Conservation (phyloP, 1,140 invertebrate species). For the Euborellia annulipes region DNA sequence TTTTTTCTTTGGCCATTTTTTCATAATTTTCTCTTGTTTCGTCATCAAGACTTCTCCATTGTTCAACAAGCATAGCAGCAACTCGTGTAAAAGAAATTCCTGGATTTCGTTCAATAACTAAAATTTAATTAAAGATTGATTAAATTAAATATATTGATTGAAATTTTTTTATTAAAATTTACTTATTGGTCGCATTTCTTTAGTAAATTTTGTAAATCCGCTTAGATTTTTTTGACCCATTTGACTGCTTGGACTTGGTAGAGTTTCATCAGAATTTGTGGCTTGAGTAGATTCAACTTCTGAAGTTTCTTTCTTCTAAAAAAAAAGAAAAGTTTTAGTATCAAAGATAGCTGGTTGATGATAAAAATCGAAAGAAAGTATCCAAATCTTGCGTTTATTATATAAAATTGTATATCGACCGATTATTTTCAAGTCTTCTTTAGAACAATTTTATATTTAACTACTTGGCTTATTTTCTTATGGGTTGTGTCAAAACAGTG, state of each 20-base stretch:
- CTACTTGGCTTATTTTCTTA: too few relatives aligned
- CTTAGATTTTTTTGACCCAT: constrained; percentile 20
- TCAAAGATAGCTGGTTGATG: too few relatives aligned
- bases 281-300: too few relatives aligned
- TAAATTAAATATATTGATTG: constrained; percentile 2
- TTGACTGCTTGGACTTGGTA: constrained; percentile 19
- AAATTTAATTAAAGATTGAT: constrained; percentile 10
- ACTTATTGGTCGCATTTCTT: constrained; percentile 24
- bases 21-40: constrained; percentile 30
- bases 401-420: too few relatives aligned
- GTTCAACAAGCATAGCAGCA: constrained; percentile 22
- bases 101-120: constrained; percentile 25
- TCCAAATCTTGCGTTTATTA: too few relatives aligned
- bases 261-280: not conserved
- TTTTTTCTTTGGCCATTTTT: constrained; percentile 18
- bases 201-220: constrained; percentile 25
- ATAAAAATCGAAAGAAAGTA: too few relatives aligned
- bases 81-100: constrained; percentile 25
- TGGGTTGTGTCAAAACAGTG: too few relatives aligned
- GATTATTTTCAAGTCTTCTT: too few relatives aligned
- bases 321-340: too few relatives aligned
- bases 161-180: constrained; percentile 11
- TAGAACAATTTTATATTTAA: too few relatives aligned
- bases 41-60: constrained; percentile 27
- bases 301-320: not conserved